A percentile compares a stretch with the other conserved stretches of the same genome.
These are phyloP conservation scores for Clanis bilineata DNA, from an alignment of 2,888 invertebrate genomes.

Conservation along the genomic window DNA sequence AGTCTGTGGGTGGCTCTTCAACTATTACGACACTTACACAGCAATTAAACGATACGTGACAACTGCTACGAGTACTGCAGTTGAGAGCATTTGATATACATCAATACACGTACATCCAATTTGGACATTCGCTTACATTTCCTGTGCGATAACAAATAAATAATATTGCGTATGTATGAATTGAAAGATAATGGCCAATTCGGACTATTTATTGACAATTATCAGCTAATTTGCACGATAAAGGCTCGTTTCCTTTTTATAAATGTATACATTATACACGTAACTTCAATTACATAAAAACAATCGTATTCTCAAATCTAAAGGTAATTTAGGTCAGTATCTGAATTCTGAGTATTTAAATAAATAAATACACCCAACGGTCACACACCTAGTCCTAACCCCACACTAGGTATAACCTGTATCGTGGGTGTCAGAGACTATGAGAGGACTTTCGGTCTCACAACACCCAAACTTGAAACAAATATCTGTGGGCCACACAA, in stretches of 20 bases:
- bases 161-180: background rate
- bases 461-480: too few species aligned
- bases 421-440: too few species aligned
- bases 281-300: background rate
- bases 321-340: background rate
- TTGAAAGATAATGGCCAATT: background rate
- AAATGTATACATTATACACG: background rate
- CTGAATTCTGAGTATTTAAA: too few species aligned
- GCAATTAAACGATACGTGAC: conserved; percentile 56
- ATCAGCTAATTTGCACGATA: background rate
- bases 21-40: conserved; percentile 55
- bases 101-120: conserved; percentile 9
- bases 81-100: background rate
- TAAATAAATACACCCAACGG: too few species aligned
- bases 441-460: too few species aligned
- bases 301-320: background rate
- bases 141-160: conserved; percentile 2
- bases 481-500: too few species aligned
- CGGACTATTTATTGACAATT: background rate
- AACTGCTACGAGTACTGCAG: conserved; percentile 40
- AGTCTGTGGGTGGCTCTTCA: conserved; percentile 42
- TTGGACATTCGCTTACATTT: conserved; percentile 1
- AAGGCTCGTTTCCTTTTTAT: too few species aligned
- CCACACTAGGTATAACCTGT: too few species aligned
- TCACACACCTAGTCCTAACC: too few species aligned